Base-by-base conservation (phyloP, 2,888 invertebrate genomes). In the Chrysotoxum bicinctum region DNA sequence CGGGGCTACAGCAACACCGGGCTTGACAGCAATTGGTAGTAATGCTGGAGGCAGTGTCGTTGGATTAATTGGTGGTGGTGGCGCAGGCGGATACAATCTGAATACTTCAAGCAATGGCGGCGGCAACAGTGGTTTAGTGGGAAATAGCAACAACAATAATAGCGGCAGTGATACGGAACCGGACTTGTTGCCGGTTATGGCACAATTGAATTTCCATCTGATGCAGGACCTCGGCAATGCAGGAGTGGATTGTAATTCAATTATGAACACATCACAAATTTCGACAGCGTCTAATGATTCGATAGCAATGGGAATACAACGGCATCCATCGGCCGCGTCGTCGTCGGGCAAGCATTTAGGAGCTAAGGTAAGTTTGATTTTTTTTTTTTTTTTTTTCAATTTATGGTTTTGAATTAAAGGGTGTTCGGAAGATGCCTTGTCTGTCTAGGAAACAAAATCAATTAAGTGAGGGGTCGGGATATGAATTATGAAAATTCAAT, bases 201-300 rank as follows among this genome's bases (percentile, higher is more conserved):
- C 91, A 32, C 90, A 90, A 87, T 88, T 90, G 72, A 91, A 90
- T 87, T 91, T 91, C 69, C 90, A 91, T 87, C 85, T 91, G 76
- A 85, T 91, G 87, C 89, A 90, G 69, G 88, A 88, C 21, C 79
- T 80, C 14, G 87, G 87, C 68, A 88, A 75, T 76, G 88, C 88
- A 48, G 88, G 88, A 83, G 88, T 88, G 74, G 92, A 91, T 82
- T 89, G 89, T 88, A 91, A 90, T 87, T 90, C 90, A 84, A 90
- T 92, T 87, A 92, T 92, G 92, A 92, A 91, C 81, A 89, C 92
- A 89, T 92, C 92, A 89, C 92, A 92, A 89, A 92, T 92, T 87
- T 92, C 92, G 52, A 90, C 90, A 83, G 90, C 90, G 68, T 92
- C 92, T 35, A 91, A 90, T 87, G 92, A 92, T 76, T 90, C 90